A percentile compares a stretch with the other conserved stretches of the same genome.
Conservation (phyloP, 2,113 vertebrate genomes). For the Vidua chalybeata region DNA sequence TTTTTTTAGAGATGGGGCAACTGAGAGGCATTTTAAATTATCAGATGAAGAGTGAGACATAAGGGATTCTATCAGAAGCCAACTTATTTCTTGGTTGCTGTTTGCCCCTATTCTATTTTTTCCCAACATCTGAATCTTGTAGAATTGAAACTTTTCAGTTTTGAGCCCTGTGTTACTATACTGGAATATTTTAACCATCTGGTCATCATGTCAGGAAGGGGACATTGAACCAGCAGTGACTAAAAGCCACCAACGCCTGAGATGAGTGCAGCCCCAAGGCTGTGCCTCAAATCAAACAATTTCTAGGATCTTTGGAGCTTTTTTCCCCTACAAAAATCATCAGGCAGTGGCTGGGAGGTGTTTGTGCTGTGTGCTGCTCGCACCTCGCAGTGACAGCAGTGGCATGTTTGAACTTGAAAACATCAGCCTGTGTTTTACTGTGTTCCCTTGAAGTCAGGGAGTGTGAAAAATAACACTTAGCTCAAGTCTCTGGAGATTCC, state of each 20-base stretch:
- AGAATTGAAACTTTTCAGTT: background rate
- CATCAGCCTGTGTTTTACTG: background rate
- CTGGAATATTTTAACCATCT: background rate
- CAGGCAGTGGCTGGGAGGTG: background rate
- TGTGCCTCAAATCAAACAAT: background rate
- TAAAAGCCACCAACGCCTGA: background rate
- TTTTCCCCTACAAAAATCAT: background rate
- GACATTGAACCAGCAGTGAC: background rate
- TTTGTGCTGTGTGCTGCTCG: background rate
- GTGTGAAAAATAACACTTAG: slow-evolving; percentile 41
- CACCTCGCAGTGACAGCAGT: slow-evolving; percentile 5
- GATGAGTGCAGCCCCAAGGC: background rate
- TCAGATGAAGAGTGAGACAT: background rate
- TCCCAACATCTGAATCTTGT: background rate
- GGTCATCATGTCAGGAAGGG: rapidly evolving
- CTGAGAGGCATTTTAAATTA: background rate
- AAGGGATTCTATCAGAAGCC: background rate
- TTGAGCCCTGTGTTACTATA: background rate
- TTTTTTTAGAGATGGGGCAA: background rate
- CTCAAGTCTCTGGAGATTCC: background rate
- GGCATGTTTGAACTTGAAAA: slow-evolving; percentile 50
- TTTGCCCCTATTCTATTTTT: rapidly evolving
- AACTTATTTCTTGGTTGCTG: background rate
- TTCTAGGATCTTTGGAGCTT: background rate
- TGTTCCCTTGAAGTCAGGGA: slow-evolving; percentile 15